Conservation (phyloP, 2,797 vertebrate genomes). For the Poecilia velifera region DNA sequence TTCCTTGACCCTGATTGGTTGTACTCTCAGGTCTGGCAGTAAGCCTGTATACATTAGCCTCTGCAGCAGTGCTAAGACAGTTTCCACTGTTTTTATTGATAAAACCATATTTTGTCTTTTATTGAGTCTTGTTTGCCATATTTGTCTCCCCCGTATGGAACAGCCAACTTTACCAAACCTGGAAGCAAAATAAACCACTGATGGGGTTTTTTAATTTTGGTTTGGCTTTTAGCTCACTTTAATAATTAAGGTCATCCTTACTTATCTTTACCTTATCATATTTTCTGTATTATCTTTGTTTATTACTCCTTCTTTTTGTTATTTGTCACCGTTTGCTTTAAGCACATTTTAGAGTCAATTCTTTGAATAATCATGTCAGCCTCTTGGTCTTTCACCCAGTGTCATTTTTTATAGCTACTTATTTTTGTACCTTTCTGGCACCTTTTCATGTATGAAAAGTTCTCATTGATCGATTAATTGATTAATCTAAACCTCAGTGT, state of each 20-base stretch:
- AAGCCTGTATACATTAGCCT: background rate
- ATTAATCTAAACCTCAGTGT: background rate
- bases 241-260: background rate
- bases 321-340: background rate
- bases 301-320: background rate
- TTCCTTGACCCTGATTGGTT: background rate
- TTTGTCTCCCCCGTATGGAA: background rate
- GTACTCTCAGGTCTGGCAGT: background rate
- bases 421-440: background rate
- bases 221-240: background rate
- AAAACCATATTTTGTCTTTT: background rate
- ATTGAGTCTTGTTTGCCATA: background rate
- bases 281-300: background rate
- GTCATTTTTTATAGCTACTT: background rate
- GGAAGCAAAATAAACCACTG: background rate
- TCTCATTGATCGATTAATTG: background rate
- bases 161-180: background rate
- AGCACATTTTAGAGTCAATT: background rate
- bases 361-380: background rate
- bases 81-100: background rate
- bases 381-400: background rate
- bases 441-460: background rate
- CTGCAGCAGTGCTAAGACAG: background rate
- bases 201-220: background rate
- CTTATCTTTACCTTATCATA: background rate